Percentiles rank a stretch among this genome's conserved stretches.
Evolutionary conservation across 2,797 vertebrate species (phyloP).

Genomic region (Oreochromis grahami): DNA sequence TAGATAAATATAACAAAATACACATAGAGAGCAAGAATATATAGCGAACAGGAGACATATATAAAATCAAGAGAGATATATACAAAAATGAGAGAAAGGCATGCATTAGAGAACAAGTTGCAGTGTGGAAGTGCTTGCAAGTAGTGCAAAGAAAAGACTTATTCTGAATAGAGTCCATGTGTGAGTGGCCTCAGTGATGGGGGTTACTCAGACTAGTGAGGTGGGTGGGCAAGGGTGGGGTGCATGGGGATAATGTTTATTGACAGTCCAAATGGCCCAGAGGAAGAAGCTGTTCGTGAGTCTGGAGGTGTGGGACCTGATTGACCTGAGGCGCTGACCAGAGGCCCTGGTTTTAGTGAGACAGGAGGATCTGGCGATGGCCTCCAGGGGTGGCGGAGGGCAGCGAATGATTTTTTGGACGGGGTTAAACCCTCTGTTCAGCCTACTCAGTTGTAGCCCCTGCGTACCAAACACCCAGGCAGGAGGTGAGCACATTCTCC

Average conservation of each 20-base stretch:
- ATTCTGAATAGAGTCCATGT: neutral
- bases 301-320: neutral
- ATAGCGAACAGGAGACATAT: neutral
- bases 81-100: neutral
- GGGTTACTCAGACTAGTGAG: neutral
- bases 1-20: neutral
- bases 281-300: neutral
- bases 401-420: neutral
- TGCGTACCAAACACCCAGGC: neutral
- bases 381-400: rapidly evolving
- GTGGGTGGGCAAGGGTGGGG: neutral
- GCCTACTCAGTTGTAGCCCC: neutral
- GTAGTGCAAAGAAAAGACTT: neutral
- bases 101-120: neutral
- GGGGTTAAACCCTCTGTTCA: neutral
- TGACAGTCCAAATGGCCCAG: neutral
- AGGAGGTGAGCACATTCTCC: neutral
- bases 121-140: neutral
- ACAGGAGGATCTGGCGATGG: rapidly evolving
- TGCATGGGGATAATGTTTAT: neutral
- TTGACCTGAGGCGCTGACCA: neutral
- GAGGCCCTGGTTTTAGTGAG: neutral
- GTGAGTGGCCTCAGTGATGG: neutral
- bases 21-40: neutral
- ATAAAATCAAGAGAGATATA: neutral